These are phyloP conservation scores for Latrodectus hesperus DNA, from an alignment of 2,888 invertebrate genomes.

Conservation along the genomic window DNA sequence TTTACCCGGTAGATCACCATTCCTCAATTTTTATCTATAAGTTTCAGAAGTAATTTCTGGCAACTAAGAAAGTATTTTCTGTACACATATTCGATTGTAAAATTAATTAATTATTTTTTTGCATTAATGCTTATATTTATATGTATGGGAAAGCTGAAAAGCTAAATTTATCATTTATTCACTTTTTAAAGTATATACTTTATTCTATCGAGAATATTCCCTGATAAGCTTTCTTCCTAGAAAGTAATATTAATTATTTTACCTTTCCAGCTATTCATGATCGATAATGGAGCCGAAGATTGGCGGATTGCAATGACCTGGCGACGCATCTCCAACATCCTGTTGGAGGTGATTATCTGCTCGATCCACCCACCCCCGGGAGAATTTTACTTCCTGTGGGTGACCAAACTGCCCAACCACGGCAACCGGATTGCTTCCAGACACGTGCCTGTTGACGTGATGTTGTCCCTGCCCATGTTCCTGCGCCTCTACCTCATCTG, in stretches of 20 bases:
- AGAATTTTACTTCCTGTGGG: conserved; percentile 96
- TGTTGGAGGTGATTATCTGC: conserved; percentile 94
- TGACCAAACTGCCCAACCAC: conserved; percentile 93
- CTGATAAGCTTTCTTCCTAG: too few species aligned
- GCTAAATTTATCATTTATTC: too few species aligned
- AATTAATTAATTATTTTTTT: too few species aligned
- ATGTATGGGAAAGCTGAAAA: too few species aligned
- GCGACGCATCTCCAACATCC: conserved; percentile 95
- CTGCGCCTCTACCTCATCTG: conserved; percentile 98
- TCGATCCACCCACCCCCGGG: conserved; percentile 98
- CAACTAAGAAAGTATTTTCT: too few species aligned
- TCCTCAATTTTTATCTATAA: too few species aligned
- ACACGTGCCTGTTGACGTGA: conserved; percentile 94
- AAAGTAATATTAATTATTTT: not conserved
- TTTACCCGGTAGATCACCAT: too few species aligned
- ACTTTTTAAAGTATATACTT: too few species aligned
- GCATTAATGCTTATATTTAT: too few species aligned
- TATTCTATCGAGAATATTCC: too few species aligned
- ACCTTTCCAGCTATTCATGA: conserved; percentile 94
- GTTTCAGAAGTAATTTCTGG: too few species aligned
- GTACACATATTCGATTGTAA: too few species aligned
- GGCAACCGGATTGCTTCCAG: conserved; percentile 68
- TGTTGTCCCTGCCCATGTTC: conserved; percentile 99
- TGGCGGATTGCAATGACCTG: conserved; percentile 99
- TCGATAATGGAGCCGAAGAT: conserved; percentile 99